These are phyloP conservation scores for Ibidorhyncha struthersii DNA, from an alignment of 2,113 vertebrate genomes.

Conservation along the genomic window DNA sequence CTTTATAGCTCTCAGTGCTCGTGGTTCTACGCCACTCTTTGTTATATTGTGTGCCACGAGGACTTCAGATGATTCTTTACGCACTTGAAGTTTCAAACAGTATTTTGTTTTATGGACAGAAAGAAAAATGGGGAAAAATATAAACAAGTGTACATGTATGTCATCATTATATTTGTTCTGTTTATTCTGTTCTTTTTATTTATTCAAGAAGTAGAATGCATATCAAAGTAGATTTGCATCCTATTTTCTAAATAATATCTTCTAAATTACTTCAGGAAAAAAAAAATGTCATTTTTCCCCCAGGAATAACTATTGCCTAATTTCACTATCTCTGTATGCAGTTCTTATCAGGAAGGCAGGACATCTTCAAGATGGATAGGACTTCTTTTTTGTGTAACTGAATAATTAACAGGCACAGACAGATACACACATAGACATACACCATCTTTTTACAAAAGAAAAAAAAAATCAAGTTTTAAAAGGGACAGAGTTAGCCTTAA, in stretches of 20 bases:
- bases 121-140: background rate
- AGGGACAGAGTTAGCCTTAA: background rate
- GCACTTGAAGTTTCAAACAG: background rate
- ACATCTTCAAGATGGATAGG: background rate
- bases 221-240: background rate
- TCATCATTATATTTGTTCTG: background rate
- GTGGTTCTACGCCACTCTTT: background rate
- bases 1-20: background rate
- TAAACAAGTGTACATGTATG: background rate
- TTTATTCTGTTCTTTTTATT: background rate
- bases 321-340: background rate
- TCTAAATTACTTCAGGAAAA: background rate
- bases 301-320: background rate
- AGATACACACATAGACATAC: background rate
- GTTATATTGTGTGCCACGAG: background rate
- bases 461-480: background rate
- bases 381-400: background rate
- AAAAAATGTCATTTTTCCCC: rapidly evolving
- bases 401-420: background rate
- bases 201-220: background rate
- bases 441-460: background rate
- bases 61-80: background rate
- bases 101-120: background rate
- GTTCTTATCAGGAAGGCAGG: background rate
- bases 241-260: background rate